Evolutionary conservation across 2,113 vertebrate species (phyloP).

Genomic region (Corythornis vintsioides): DNA sequence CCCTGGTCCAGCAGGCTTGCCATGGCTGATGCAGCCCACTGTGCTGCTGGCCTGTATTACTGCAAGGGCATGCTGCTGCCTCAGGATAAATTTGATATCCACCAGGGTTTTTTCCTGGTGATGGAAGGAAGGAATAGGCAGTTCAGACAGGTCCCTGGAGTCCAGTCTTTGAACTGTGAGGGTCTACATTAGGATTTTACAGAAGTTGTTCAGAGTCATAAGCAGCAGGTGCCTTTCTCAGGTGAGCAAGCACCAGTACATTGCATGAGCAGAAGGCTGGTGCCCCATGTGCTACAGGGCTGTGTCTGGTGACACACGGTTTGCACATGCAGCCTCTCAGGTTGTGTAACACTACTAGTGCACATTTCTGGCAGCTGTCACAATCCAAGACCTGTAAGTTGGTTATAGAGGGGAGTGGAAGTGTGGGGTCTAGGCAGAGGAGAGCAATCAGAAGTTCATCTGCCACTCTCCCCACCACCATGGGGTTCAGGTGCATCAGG

Average conservation of each 20-base stretch:
- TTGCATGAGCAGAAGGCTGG: background rate
- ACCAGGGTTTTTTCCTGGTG: background rate
- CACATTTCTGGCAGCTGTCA: background rate
- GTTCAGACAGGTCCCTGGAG: background rate
- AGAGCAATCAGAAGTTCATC: background rate
- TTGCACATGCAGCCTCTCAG: background rate
- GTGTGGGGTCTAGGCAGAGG: background rate
- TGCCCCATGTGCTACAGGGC: background rate
- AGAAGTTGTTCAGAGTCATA: background rate
- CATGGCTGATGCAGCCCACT: background rate
- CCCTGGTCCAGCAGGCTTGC: accelerated
- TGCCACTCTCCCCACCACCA: background rate
- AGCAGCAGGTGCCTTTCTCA: background rate
- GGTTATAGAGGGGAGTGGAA: background rate
- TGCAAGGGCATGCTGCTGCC: background rate
- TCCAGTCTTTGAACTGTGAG: background rate
- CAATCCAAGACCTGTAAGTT: background rate
- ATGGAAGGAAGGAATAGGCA: background rate
- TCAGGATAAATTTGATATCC: background rate
- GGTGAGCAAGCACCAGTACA: background rate
- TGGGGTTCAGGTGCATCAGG: background rate
- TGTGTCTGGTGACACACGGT: background rate
- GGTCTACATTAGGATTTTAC: background rate
- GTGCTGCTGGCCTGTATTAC: background rate
- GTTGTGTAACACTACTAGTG: background rate